Evolutionary conservation across 2,113 vertebrate genomes (phyloP), one percentile per base, ranked within the genome.

Genomic region (Anguilla japonica): DNA sequence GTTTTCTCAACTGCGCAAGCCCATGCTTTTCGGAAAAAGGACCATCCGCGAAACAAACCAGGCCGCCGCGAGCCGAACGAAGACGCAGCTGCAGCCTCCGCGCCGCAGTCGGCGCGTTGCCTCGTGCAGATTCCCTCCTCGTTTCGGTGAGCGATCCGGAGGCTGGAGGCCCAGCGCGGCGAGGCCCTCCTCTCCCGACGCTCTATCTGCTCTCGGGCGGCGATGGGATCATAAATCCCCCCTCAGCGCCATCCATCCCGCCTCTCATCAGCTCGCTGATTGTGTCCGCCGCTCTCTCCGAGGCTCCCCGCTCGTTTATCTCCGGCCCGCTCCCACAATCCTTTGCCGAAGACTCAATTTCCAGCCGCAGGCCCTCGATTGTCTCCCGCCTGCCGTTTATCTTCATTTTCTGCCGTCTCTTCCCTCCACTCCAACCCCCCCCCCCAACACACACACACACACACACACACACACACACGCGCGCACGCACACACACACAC

Each of bases 281-380:
- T 82, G 41, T 50, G 79, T 81, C 79, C 41, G 79, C 79, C 40
- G 41, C 29, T 82, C 81, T 82, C 41, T 43, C 26, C 43, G 46
- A 8, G n/a, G 50, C 82, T 60, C 50, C 22, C 22, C 13, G n/a
- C 81, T 56, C 50, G 46, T 83, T 83, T 60, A 60, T 83, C 57
- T 83, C 53, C n/a, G 40, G 82, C 34, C 82, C 29, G 82, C 29
- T 83, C 82, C 82, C 82, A 83, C 46, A 83, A 57, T 83, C 82
- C 82, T 83, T 83, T 83, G 82, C 82, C 6, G 50, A 56, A 40
- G 46, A 83, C 46, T 83, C 82, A 83, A 83, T 83, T 83, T 83
- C 53, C 82, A 83, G 82, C 82, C 46, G 50, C 34, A 20, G 82
- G 53, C 34, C 53, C 82, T 83, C n/a, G 53, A 60, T 60, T 57